Conservation (phyloP, 2,888 invertebrate species). For the Argyra leucocephala region DNA sequence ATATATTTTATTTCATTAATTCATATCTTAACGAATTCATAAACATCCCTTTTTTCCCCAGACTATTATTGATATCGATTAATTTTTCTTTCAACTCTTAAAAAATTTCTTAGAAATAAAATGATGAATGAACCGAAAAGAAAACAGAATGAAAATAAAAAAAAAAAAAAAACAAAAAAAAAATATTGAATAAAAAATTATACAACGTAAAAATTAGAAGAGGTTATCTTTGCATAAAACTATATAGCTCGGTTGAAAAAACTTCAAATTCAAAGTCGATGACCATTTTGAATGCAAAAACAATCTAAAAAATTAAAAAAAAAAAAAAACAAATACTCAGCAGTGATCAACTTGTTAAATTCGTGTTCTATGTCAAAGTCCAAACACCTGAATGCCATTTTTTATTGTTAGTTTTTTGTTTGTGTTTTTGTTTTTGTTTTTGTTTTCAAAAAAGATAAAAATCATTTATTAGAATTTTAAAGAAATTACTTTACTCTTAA, state of each 20-base stretch:
- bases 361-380: neutral
- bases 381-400: neutral
- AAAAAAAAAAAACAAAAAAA: neutral
- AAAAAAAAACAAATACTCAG: neutral
- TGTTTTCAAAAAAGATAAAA: neutral
- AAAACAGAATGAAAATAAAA: neutral
- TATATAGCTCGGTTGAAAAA: neutral
- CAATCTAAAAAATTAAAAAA: neutral
- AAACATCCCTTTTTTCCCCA: neutral
- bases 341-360: neutral
- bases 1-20: neutral
- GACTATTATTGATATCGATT: neutral
- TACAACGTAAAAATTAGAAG: neutral
- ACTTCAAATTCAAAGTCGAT: neutral
- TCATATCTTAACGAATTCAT: neutral
- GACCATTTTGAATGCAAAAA: slow-evolving; percentile 3
- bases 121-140: neutral
- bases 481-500: too few species aligned
- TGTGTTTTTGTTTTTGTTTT: too few species aligned
- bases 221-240: neutral
- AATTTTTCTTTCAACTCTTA: neutral
- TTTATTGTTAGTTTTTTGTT: too few species aligned
- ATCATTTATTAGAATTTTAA: neutral
- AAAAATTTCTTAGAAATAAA: neutral
- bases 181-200: too few species aligned